Conservation (phyloP, 2,113 vertebrate genomes). For the Uropsilus gracilis region DNA sequence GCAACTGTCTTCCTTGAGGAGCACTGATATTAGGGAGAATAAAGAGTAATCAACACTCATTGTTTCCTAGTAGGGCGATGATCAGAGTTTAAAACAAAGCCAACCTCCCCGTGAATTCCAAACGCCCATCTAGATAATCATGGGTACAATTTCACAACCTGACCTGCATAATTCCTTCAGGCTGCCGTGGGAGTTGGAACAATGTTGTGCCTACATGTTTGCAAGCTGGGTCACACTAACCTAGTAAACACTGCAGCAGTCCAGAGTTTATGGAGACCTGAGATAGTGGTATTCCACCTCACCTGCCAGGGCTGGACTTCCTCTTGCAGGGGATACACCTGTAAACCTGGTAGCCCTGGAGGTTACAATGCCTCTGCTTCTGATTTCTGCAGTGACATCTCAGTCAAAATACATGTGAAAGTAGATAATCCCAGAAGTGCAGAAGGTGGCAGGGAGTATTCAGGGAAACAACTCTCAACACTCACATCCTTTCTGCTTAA, state of each 20-base stretch:
- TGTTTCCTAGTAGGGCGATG: conserved; percentile 35
- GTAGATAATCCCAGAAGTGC: background rate
- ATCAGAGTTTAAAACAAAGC: conserved; percentile 43
- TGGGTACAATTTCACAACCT: conserved; percentile 56
- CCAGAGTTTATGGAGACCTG: background rate
- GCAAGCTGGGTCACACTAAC: background rate
- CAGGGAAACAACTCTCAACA: background rate
- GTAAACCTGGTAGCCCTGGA: background rate
- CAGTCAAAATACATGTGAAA: background rate
- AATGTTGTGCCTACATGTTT: background rate
- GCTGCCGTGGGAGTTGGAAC: background rate
- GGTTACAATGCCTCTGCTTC: background rate
- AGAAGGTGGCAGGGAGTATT: background rate
- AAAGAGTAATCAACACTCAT: conserved; percentile 46
- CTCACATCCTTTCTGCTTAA: background rate
- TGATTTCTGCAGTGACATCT: background rate
- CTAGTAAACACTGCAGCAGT: conserved; percentile 27
- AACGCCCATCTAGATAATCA: background rate
- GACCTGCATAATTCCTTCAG: conserved; percentile 49
- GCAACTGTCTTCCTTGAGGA: conserved; percentile 40
- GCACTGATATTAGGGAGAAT: conserved; percentile 1
- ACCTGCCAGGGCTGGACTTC: too few species aligned
- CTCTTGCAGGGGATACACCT: background rate
- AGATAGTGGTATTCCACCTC: background rate
- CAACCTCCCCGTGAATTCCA: conserved; percentile 28